A percentile compares a stretch with the other conserved stretches of the same genome.
Evolutionary conservation across 2,888 invertebrate species (phyloP).

Genomic region (Amphipoea oculea): DNA sequence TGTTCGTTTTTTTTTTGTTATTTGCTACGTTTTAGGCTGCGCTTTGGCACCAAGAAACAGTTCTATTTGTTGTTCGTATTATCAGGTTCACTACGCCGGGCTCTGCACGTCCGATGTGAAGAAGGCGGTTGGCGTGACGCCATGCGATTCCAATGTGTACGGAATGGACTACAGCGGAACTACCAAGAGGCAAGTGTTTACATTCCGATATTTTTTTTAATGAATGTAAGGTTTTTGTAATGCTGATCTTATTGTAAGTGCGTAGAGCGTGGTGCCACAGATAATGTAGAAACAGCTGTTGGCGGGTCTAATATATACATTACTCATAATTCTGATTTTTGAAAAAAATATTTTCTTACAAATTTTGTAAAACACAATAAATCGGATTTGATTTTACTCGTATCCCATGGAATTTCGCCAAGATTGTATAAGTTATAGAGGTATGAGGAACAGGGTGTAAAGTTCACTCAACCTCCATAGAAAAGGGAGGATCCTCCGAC

Average conservation of each 20-base stretch:
- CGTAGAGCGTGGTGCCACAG: not conserved
- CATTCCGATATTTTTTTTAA: no score
- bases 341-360: no score
- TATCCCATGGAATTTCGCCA: no score
- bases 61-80: not conserved
- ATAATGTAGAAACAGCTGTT: not conserved
- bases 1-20: not conserved
- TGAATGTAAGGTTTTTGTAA: not conserved
- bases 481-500: no score
- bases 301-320: not conserved
- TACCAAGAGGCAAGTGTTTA: constrained; percentile 58
- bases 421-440: no score
- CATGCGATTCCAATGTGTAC: constrained; percentile 46
- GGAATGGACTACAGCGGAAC: constrained; percentile 80
- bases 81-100: constrained; percentile 75
- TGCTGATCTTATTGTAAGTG: not conserved
- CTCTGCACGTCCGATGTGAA: constrained; percentile 13
- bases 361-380: no score
- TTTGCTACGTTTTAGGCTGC: not conserved
- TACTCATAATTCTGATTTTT: no score
- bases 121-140: not conserved
- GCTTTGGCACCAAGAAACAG: not conserved
- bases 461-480: no score
- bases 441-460: no score
- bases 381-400: no score